Percentiles rank a stretch among this genome's conserved stretches.
phyloP scores from a whole-genome alignment of 2,113 vertebrate genomes.

The Numenius arquata region DNA sequence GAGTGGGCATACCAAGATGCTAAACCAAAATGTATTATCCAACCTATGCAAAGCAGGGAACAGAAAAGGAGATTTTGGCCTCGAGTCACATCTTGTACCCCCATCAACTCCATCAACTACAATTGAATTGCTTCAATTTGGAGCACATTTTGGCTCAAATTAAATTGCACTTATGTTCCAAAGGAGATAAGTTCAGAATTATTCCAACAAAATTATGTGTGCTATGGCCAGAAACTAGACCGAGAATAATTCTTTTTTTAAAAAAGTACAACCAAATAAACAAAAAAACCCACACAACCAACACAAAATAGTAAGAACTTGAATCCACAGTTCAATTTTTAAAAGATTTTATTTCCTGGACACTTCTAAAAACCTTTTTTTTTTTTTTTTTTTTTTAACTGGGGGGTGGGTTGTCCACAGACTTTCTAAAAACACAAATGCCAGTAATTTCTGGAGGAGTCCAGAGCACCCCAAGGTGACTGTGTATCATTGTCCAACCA shows the following conservation, averaged over 20 bases:
- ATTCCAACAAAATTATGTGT: not conserved
- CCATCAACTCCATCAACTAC: not conserved
- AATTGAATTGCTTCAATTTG: not conserved
- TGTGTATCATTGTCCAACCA: not conserved
- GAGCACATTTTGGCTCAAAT: not conserved
- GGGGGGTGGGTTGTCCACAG: not conserved
- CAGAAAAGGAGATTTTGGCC: not conserved
- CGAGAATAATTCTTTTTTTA: not conserved
- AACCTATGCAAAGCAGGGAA: not conserved
- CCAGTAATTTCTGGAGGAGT: not conserved
- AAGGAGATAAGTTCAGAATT: not conserved
- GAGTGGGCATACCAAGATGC: not conserved
- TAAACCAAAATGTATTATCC: not conserved
- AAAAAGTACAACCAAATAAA: not conserved
- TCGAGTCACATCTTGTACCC: not conserved
- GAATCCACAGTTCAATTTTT: not conserved
- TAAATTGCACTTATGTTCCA: not conserved
- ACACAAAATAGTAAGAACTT: not conserved
- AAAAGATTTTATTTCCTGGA: not conserved
- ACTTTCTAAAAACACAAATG: not conserved
- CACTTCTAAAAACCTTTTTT: not conserved
- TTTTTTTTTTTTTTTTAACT: not conserved
- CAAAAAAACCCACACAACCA: not conserved
- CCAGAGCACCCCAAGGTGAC: not conserved
- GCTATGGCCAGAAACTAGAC: not conserved